Conservation (phyloP, 2,113 vertebrate genomes). For the Alouatta palliata region DNA sequence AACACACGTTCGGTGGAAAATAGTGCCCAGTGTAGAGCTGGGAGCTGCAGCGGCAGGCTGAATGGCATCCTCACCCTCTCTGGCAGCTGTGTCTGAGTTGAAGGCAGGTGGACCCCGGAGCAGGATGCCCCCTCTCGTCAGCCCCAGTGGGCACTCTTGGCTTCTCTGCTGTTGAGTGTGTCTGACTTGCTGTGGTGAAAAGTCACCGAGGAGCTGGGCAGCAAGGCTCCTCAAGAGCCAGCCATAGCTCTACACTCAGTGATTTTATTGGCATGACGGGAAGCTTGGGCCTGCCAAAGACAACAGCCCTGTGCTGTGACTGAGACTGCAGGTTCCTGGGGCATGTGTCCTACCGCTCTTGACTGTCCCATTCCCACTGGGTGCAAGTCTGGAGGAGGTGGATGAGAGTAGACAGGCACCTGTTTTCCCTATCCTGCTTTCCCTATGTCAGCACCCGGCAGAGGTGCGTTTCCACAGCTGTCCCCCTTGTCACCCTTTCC, state of each 20-base stretch:
- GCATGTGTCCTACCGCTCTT: background rate
- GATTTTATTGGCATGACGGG: slow-evolving; percentile 1
- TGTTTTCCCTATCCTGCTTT: accelerated
- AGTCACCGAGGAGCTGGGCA: background rate
- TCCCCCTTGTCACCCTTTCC: background rate
- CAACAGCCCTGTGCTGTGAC: background rate
- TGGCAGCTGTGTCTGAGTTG: background rate
- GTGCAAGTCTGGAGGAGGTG: background rate
- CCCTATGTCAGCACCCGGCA: accelerated
- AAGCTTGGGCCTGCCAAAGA: slow-evolving; percentile 33
- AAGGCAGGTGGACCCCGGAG: background rate
- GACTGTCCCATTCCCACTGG: background rate
- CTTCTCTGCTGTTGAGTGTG: slow-evolving; percentile 26
- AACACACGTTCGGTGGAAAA: background rate
- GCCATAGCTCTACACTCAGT: background rate
- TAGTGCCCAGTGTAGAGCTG: background rate
- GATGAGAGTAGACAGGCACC: accelerated
- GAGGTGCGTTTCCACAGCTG: accelerated
- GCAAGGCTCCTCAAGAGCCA: background rate
- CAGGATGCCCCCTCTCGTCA: background rate
- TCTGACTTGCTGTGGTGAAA: background rate
- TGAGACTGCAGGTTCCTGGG: background rate
- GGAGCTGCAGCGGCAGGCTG: background rate
- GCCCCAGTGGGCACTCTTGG: background rate
- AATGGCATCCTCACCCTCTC: background rate